phyloP scores from a whole-genome alignment of 1,140 invertebrate genomes.

The Lordiphosa clarofinis region DNA sequence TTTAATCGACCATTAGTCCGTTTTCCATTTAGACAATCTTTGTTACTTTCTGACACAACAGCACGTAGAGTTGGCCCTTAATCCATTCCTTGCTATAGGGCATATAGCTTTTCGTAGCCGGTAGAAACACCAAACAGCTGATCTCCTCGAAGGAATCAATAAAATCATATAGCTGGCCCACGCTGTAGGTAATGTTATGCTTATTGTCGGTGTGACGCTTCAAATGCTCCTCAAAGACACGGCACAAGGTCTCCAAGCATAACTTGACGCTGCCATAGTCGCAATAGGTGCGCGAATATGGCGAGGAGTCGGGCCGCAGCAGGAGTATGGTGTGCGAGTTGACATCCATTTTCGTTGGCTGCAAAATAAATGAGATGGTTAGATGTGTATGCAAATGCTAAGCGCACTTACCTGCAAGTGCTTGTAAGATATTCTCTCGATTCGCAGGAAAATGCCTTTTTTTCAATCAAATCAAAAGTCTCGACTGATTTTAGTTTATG shows the following conservation, averaged over 20 bases:
- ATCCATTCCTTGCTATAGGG: conserved; percentile 99
- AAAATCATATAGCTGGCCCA: conserved; percentile 97
- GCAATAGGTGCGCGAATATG: conserved; percentile 86
- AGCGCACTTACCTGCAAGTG: no score
- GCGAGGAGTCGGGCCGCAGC: no score
- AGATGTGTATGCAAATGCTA: no score
- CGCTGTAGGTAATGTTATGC: conserved; percentile 97
- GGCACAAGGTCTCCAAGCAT: conserved; percentile 96
- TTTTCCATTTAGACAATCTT: not conserved
- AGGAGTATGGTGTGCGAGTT: no score
- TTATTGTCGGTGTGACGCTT: conserved; percentile 94
- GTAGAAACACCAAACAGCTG: conserved; percentile 96
- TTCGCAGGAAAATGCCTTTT: no score
- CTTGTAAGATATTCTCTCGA: no score
- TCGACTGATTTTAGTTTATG: no score
- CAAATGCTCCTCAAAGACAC: conserved; percentile 96
- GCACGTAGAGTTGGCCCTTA: conserved; percentile 97
- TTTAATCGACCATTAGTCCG: not conserved
- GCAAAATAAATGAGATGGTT: no score
- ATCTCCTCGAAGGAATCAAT: conserved; percentile 96
- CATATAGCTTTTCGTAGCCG: conserved; percentile 94
- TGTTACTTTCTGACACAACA: conserved; percentile 91
- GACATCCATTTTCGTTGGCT: no score
- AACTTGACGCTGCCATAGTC: conserved; percentile 97
- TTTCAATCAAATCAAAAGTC: no score